Base-by-base conservation (phyloP, 1,140 invertebrate genomes). In the Teleopsis dalmanni region DNA sequence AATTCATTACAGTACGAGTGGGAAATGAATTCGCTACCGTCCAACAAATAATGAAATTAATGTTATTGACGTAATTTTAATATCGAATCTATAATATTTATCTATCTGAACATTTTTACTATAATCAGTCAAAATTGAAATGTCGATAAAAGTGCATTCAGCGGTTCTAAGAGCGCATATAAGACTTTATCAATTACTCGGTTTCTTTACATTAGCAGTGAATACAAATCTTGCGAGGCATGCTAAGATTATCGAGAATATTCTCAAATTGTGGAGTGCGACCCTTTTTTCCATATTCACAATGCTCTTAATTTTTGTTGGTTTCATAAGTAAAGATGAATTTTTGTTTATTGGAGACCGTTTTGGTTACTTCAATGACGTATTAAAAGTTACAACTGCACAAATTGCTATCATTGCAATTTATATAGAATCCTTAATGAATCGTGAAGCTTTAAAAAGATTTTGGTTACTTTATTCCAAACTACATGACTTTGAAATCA, bases 361-460 rank as follows among this genome's bases (percentile, higher is more conserved):
- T 2, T 68, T 68, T 11, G 59, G 60, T 0, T 50, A 18, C 3
- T 57, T 53, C 31, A 68, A 63, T 21, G 62, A 68, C 48, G 47
- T 31, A 0, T 11, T 68, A 0, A 68, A 68, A 31, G 59, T 52
- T 22, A 4, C 21, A 1, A 55, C 62, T 31, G 53, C 55, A 14
- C 47, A 62, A 23, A 1, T 68, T 21, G 57, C 62, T 0, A 19
- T 67, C 8, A 11, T 51, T n/a, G 46, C 50, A 42, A 58, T 62
- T 3, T 65, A 62, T 34, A n/a, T 42, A 9, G 62, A 68, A 8
- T 42, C 58, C 5, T 16, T 67, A 18, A 36, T 43, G 22, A 27
- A 47, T 0, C 56, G 55, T 0, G 8, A 34, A 3, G 29, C 50
- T 1, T 18, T 63, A 37, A 36, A 23, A 4, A 38, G 48, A 37